Evolutionary conservation across 2,888 invertebrate genomes (phyloP).

Genomic region (Tetragonisca angustula): DNA sequence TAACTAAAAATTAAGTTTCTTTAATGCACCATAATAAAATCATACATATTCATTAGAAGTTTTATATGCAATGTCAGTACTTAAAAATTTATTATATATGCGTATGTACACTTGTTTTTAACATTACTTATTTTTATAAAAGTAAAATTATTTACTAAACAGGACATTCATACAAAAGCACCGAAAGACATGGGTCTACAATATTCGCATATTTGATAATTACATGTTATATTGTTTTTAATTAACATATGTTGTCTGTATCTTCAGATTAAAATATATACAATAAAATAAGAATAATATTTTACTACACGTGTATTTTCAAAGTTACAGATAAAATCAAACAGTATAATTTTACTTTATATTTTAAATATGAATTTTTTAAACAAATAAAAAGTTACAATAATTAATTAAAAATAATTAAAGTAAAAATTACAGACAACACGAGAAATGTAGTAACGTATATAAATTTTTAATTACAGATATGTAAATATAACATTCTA

Average conservation of each 20-base stretch:
- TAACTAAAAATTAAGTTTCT: constrained; percentile 22
- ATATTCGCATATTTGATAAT: constrained; percentile 54
- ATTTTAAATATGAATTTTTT: background rate
- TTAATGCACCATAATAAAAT: constrained; percentile 69
- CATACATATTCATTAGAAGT: constrained; percentile 76
- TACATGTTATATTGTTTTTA: constrained; percentile 4
- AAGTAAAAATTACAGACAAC: constrained; percentile 19
- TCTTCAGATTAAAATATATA: background rate
- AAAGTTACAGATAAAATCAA: background rate
- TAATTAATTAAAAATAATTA: background rate
- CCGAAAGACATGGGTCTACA: constrained; percentile 70
- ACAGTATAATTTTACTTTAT: background rate
- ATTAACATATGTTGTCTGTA: constrained; percentile 5
- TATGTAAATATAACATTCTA: background rate
- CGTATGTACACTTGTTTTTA: constrained; percentile 77
- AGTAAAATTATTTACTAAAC: constrained; percentile 79
- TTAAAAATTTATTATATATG: constrained; percentile 71
- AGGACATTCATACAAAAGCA: constrained; percentile 79
- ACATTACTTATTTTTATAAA: constrained; percentile 76
- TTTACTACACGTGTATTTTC: constrained; percentile 3
- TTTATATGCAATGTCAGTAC: constrained; percentile 74
- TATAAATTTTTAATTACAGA: background rate
- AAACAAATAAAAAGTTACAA: background rate
- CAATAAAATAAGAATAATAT: background rate
- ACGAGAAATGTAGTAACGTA: background rate